Evolutionary conservation across 2,797 vertebrate species (phyloP), one percentile per base, ranked within the genome.

Genomic region (Melopsittacus undulatus): DNA sequence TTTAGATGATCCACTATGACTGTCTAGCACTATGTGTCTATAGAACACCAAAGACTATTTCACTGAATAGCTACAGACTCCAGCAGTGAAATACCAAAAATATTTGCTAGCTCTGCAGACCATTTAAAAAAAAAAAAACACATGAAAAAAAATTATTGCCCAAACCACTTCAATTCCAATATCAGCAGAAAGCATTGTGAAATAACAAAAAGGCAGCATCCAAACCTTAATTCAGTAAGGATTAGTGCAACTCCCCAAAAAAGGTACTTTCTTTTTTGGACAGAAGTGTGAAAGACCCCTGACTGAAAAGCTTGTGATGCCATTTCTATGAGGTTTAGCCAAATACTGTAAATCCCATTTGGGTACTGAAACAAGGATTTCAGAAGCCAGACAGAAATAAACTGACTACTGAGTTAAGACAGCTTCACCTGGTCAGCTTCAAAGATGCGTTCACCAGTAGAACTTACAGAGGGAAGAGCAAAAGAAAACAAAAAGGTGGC

Each of bases 121-220:
- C 1, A 2, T 49, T 61, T 51, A 8, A 70, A n/a, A 2, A 45
- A 68, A 45, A 45, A 54, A 19, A 40, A 8, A 8, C 19, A n/a
- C 5, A 56, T 0, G 1, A 30, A 29, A 59, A 69, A 72, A 72
- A 67, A 12, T 1, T 3, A 77, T 15, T 24, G 7, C 16, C 26
- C n/a, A 66, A 66, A 49, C 18, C 22, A 49, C 61, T 70, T 72
- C 2, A 29, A 72, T 29, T 61, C 26, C n/a, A 45, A 34, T 26
- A 76, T 56, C 42, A 62, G 18, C 4, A 23, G 36, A 67, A 88
- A 67, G 19, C 63, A 70, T 1, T n/a, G 19, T n/a, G 46, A 91
- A 82, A 78, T 34, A 34, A 57, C 36, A 62, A 63, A 32, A n/a
- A 56, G 22, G 51, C 34, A 91, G 26, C 48, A 68, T 19, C 38